Evolutionary conservation across 2,888 invertebrate species (phyloP), one percentile per base, ranked within the genome.

Genomic region (Cremastinae sp.): DNA sequence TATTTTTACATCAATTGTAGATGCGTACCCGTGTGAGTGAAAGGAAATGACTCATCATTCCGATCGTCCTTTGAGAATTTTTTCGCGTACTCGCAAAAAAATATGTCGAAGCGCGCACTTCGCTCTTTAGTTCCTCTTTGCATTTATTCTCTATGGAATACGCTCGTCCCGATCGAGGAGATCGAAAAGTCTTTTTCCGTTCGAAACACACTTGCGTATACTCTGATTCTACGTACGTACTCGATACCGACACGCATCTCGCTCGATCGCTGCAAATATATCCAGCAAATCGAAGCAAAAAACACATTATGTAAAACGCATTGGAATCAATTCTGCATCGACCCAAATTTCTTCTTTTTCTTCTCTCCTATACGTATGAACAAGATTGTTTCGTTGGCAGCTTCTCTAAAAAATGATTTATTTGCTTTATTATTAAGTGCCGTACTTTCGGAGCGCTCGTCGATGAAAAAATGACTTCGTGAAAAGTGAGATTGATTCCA

Each of bases 401-500:
- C 28, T 28, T 28, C 28, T 28, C 28, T 28, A 28, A 28, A 28
- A 28, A 28, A 28, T 28, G 28, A 28, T 28, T 28, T 28, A 28
- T 28, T 28, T 28, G 28, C 28, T 28, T 28, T 28, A 28, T 28
- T 28, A 3, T 28, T 2, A 28, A 28, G 28, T 28, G 5, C 2
- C 28, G 28, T 28, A 28, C 28, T 28, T 28, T 28, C 28, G 28
- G 28, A 28, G 28, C 18, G 7, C 47, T 47, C 45, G 12, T 45
- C 45, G 12, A 68, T 71, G 62, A 75, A 75, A n/a, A 28, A 28
- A 28, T 28, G 28, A 5, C 2, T 5, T 28, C 28, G 28, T 28
- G 74, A 64, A 75, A 78, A 74, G 77, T 79, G 34, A 69, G 75
- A 80, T 65, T 74, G 18, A 70, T 53, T 68, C 58, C 72, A 59